Base-by-base conservation (phyloP, 2,797 vertebrate species). In the Diceros bicornis region DNA sequence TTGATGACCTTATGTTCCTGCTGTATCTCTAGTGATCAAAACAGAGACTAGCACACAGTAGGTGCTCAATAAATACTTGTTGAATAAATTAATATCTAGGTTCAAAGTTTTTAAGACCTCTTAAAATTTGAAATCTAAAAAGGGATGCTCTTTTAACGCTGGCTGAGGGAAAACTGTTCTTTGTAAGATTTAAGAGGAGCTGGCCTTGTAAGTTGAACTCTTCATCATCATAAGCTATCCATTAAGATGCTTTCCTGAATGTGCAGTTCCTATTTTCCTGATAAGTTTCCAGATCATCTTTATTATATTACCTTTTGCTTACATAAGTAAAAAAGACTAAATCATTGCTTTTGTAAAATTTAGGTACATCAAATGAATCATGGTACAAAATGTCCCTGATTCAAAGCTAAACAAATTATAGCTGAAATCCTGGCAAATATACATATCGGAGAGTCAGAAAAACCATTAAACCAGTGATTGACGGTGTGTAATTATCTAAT, bases 341-440 rank as follows among this genome's bases (percentile, higher is more conserved):
- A 72, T 74, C 23, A n/a, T 62, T 79, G 37, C 2, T 34, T 89
- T 94, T 92, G 7, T 78, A 88, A 91, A 81, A 88, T 62, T 69
- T 86, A 90, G 25, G 17, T 57, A 2, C 14, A 55, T 90, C 72
- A 66, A 61, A 91, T 32, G 23, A 94, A 64, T 41, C 23, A 20
- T 41, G 32, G 6, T 27, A 88, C 17, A 75, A 75, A 69, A 68
- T 50, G 12, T 75, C 44, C 41, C 47, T 47, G 29, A 81, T 61
- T 85, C 59, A 93, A 86, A 96, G 7, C 34, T 92, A 89, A 86
- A 85, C 37, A 88, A 78, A 92, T 93, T 89, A 59, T 4, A 91
- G 18, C 20, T 77, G 29, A 81, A 94, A 72, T 82, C 20, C 37
- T 69, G 23, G 57, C 55, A 10, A 85, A 90, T 52, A 77, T 20